phyloP scores from a whole-genome alignment of 2,113 vertebrate genomes.

The Hipposideros armiger region DNA sequence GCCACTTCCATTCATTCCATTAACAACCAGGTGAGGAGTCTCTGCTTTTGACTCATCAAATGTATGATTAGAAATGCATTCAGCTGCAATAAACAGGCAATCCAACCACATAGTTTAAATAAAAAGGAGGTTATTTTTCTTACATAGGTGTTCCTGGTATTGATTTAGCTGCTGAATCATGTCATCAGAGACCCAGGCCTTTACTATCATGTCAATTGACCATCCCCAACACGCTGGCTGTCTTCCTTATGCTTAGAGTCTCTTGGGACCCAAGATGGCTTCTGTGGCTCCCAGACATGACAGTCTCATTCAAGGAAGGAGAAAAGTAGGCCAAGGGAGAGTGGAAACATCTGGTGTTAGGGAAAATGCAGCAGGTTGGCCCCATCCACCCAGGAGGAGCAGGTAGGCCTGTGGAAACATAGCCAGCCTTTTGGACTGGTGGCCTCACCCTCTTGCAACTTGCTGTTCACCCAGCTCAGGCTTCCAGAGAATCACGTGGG shows the following conservation, averaged over 20 bases:
- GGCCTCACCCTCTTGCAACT: background rate
- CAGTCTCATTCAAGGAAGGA: accelerated
- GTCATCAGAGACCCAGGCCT: background rate
- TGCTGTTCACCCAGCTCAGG: background rate
- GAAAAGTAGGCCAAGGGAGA: accelerated
- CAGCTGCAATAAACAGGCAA: background rate
- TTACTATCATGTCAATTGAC: background rate
- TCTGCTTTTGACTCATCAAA: background rate
- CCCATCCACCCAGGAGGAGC: background rate
- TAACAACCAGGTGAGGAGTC: background rate
- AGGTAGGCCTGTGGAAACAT: background rate
- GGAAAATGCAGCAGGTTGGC: accelerated
- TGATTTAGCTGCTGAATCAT: background rate
- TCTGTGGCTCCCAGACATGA: background rate
- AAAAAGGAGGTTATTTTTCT: background rate
- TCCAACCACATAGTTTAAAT: background rate
- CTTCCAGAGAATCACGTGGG: background rate
- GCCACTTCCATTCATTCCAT: background rate
- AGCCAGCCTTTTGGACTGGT: background rate
- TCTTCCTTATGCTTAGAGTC: background rate
- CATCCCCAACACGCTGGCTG: background rate
- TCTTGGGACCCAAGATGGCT: background rate
- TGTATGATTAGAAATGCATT: background rate
- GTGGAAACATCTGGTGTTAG: background rate
- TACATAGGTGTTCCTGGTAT: background rate